Evolutionary conservation across 2,797 vertebrate genomes (phyloP).

Genomic region (Cheirogaleus major): DNA sequence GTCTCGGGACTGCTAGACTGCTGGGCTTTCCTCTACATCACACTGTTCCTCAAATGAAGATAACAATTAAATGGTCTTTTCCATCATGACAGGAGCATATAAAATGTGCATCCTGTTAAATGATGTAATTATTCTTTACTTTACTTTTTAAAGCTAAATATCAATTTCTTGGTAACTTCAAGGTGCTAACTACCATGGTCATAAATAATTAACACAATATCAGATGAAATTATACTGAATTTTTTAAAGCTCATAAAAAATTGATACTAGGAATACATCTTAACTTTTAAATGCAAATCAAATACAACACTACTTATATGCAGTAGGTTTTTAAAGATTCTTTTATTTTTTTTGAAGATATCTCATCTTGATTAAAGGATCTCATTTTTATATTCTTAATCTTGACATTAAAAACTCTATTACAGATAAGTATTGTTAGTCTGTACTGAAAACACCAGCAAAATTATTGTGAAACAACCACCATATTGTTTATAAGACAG

Average conservation of each 20-base stretch:
- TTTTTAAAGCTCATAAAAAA: conserved; percentile 33
- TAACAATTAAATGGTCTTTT: neutral
- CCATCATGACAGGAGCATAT: neutral
- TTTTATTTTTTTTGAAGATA: no score
- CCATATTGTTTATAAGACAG: neutral
- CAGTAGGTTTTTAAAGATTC: conserved; percentile 2
- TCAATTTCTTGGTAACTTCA: neutral
- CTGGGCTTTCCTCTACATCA: neutral
- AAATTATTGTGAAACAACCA: neutral
- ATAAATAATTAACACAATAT: conserved; percentile 37
- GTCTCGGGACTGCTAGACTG: neutral
- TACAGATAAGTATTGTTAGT: neutral
- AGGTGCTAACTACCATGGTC: neutral
- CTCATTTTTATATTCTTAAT: no score
- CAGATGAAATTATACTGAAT: neutral
- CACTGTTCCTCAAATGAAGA: neutral
- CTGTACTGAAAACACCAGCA: neutral
- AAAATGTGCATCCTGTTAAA: neutral
- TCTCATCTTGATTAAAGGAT: no score
- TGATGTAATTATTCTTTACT: neutral
- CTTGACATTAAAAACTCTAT: conserved; percentile 28
- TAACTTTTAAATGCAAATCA: conserved; percentile 47
- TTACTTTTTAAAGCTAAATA: neutral
- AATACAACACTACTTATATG: neutral
- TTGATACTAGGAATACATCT: neutral